Percentiles rank a stretch among this genome's conserved stretches.
phyloP scores from a whole-genome alignment of 2,888 invertebrate genomes.

The Alitta virens region DNA sequence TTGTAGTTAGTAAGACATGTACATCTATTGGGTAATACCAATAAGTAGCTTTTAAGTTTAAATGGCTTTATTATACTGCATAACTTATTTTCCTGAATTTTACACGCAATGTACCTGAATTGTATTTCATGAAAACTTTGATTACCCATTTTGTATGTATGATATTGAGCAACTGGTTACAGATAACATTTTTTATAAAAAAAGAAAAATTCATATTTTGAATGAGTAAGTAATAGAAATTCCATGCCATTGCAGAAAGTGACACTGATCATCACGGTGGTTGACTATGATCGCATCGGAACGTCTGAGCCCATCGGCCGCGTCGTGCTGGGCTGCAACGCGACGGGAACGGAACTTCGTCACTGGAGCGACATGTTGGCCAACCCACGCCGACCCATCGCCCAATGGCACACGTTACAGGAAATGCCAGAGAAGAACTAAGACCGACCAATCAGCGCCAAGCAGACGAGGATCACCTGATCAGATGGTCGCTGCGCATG shows the following conservation, averaged over 20 bases:
- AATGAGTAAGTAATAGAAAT: not conserved
- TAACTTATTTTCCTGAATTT: too few species aligned
- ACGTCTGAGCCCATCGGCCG: constrained; percentile 97
- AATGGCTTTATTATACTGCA: too few species aligned
- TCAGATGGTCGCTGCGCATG: too few species aligned
- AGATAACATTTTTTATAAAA: not conserved
- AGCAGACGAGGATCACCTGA: too few species aligned
- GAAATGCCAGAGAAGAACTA: constrained; percentile 79
- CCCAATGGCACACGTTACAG: constrained; percentile 99
- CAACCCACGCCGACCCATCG: constrained; percentile 96
- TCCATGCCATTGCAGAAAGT: constrained; percentile 77
- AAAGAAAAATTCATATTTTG: not conserved
- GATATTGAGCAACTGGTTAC: too few species aligned
- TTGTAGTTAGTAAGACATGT: too few species aligned
- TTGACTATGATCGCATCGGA: constrained; percentile 99
- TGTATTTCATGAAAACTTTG: too few species aligned
- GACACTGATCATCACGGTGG: constrained; percentile 96
- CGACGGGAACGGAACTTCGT: constrained; percentile 96
- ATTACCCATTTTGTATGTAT: too few species aligned
- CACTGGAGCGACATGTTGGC: constrained; percentile 99
- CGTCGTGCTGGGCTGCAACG: constrained; percentile 93
- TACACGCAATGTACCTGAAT: too few species aligned
- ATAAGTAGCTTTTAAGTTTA: too few species aligned
- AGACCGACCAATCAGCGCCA: not conserved
- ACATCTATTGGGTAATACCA: too few species aligned